phyloP scores from a whole-genome alignment of 2,113 vertebrate species.

The Hemiprocne comata region DNA sequence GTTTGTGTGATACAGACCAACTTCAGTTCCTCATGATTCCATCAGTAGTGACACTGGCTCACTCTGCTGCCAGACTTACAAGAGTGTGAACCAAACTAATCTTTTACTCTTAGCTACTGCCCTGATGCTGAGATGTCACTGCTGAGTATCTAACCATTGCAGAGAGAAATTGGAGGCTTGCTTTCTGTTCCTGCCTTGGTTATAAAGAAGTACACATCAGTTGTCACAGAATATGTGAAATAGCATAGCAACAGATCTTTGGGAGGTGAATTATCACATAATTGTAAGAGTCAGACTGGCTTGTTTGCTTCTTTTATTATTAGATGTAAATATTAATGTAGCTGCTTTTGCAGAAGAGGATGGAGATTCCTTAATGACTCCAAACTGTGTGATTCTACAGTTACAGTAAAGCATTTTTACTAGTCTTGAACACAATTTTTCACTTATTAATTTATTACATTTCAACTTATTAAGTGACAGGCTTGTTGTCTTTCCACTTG shows the following conservation, averaged over 20 bases:
- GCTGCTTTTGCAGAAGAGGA: background rate
- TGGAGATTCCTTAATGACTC: background rate
- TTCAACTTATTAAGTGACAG: background rate
- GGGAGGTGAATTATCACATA: background rate
- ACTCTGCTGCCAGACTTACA: background rate
- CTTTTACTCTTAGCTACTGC: background rate
- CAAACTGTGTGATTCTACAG: background rate
- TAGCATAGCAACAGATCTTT: background rate
- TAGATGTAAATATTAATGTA: background rate
- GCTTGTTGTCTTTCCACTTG: background rate
- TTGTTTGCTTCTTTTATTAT: background rate
- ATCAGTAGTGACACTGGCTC: background rate
- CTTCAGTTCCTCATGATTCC: background rate
- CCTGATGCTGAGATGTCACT: background rate
- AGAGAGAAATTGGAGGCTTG: background rate
- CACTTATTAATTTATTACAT: background rate
- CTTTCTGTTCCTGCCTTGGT: background rate
- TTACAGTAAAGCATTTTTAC: background rate
- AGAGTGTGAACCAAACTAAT: background rate
- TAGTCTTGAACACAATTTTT: background rate
- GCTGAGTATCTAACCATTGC: background rate
- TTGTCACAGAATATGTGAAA: background rate
- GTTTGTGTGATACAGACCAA: background rate
- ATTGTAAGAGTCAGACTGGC: background rate
- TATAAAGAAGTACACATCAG: background rate